Evolutionary conservation across 23 tunicate species (phyloP).

Genomic region (Botrylloides violaceus): DNA sequence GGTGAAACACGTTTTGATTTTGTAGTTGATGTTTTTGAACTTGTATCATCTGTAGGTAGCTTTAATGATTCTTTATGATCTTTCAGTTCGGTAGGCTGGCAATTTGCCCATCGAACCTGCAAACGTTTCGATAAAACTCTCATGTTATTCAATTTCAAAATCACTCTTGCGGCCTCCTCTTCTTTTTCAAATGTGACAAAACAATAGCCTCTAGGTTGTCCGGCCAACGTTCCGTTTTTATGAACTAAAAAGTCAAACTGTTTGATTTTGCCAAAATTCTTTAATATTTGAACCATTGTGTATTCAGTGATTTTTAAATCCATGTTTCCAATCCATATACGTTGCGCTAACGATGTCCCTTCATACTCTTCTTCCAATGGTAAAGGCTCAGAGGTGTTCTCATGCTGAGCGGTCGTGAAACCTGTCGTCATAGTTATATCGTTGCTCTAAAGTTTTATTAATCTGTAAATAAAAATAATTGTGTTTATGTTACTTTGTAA

Average conservation of each 20-base stretch:
- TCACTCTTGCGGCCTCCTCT: constrained; percentile 48
- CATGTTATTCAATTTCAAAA: constrained; percentile 31
- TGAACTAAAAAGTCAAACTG: constrained; percentile 64
- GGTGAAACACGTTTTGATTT: background rate
- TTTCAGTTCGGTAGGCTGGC: constrained; percentile 12
- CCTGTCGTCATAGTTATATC: constrained; percentile 24
- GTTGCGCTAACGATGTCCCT: constrained; percentile 19
- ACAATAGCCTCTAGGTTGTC: constrained; percentile 56
- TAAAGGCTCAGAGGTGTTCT: constrained; percentile 28
- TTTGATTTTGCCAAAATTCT: constrained; percentile 45
- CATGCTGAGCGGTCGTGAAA: constrained; percentile 33
- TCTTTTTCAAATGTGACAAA: constrained; percentile 53
- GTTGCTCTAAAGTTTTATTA: background rate
- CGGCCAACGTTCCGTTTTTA: constrained; percentile 64
- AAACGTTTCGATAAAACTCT: constrained; percentile 35
- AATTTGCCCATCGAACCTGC: constrained; percentile 66
- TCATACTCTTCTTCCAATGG: constrained; percentile 23
- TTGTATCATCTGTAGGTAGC: constrained; percentile 1
- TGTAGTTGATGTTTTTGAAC: background rate
- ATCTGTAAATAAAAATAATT: background rate
- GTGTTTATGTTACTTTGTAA: no score
- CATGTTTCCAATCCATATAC: constrained; percentile 41
- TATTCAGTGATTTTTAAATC: constrained; percentile 31
- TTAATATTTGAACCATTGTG: constrained; percentile 42
- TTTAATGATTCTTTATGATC: constrained; percentile 8